Evolutionary conservation across 2,113 vertebrate genomes (phyloP).

Genomic region (Pelecanus crispus): DNA sequence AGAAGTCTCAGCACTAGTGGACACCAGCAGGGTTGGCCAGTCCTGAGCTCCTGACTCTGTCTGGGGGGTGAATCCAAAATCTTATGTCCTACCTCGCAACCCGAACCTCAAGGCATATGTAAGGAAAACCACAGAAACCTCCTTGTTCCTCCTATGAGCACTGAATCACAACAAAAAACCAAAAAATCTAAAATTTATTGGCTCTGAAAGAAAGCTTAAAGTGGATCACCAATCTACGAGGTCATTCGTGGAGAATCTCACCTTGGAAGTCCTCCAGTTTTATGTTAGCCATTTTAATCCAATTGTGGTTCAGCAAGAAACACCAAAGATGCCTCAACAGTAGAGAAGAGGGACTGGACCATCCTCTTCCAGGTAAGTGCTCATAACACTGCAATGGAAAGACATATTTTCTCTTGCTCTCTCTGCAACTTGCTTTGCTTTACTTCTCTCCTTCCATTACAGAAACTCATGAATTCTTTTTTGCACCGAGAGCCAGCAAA

Average conservation of each 20-base stretch:
- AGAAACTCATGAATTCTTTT: not conserved
- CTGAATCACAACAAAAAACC: not conserved
- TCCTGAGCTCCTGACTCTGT: not conserved
- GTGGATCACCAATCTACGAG: not conserved
- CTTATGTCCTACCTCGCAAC: not conserved
- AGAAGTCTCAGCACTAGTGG: not conserved
- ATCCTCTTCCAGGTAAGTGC: not conserved
- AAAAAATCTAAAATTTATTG: not conserved
- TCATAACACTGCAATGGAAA: not conserved
- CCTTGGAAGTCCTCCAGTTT: not conserved
- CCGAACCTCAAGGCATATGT: not conserved
- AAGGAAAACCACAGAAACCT: not conserved
- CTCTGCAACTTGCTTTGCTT: not conserved
- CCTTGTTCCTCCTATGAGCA: not conserved
- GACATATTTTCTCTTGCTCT: not conserved
- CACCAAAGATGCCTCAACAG: not conserved
- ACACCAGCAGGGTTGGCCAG: not conserved
- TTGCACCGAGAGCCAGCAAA: not conserved
- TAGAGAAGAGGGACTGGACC: not conserved
- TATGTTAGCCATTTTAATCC: not conserved
- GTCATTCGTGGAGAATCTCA: not conserved
- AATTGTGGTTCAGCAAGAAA: not conserved
- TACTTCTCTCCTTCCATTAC: not conserved
- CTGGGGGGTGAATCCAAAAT: not conserved
- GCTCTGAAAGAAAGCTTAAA: not conserved